Evolutionary conservation across 1,140 invertebrate genomes (phyloP), one percentile per base, ranked within the genome.

Genomic region (Yoshiicerus persimilis): DNA sequence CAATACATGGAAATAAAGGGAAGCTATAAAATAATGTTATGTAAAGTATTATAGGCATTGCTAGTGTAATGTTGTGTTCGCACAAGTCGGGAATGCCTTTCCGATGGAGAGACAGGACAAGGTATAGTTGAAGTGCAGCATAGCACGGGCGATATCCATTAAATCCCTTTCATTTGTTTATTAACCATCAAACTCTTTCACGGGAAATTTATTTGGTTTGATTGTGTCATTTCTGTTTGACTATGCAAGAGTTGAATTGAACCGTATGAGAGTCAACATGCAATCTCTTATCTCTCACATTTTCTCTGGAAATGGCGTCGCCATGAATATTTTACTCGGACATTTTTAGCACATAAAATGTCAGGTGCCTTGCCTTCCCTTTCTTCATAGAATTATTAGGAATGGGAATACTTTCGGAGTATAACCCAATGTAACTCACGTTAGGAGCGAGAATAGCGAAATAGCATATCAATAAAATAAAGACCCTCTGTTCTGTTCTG

Each of bases 341-440:
- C 34, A 36, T 80, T 80, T 80, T 80, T 80, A 80, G 75, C 75
- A 80, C 75, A 80, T 80, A 80, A 80, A 80, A 80, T 80, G 75
- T 80, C 75, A 80, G 75, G 34, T 80, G 16, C 20, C 20, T 36
- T 32, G n/a, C 25, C 25, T 47, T 47, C 20, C 9, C 62, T 80
- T 80, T 30, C 20, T 80, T 80, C 20, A 34, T 77, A 23, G 34
- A 36, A 80, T 36, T 80, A 36, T 32, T 80, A 25, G 66, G 25
- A 70, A 27, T 8, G 30, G 25, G 66, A 30, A 13, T 70, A 30
- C 13, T 16, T 30, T 23, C 25, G 62, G 2, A 4, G 70, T 20
- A 34, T 77, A 77, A 34, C 30, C 13, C 13, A 80, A 47, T 47
- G 41, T 20, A 56, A 56, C 47, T n/a, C n/a, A n/a, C 16, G 0